Conservation (phyloP, 1,140 invertebrate species). For the Drosophila pruinosa region DNA sequence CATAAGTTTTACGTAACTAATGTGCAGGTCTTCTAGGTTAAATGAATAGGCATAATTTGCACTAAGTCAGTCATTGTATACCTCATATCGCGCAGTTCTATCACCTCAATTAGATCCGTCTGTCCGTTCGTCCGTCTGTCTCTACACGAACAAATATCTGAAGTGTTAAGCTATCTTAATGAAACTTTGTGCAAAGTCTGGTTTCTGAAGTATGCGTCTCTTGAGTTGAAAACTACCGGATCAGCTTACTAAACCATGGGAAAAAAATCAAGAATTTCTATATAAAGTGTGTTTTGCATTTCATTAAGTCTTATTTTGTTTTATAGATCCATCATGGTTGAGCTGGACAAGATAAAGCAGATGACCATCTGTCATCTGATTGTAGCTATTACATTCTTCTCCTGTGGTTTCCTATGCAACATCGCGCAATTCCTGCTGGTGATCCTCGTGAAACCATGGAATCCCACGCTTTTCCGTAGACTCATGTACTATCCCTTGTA, state of each 20-base stretch:
- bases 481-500: constrained; percentile 96
- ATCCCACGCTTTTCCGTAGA: constrained; percentile 91
- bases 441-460: constrained; percentile 88
- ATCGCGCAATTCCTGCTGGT: constrained; percentile 90
- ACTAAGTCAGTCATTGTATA: not conserved
- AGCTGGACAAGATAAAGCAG: constrained; percentile 50
- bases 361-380: constrained; percentile 86
- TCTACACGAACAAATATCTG: not conserved
- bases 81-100: too few species aligned
- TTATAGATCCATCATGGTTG: constrained; percentile 51
- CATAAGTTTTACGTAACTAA: not conserved
- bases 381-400: constrained; percentile 94
- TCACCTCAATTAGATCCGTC: not conserved
- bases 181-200: not conserved
- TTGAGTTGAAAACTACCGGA: not conserved
- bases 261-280: too few species aligned
- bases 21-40: constrained; percentile 9
- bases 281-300: not conserved
- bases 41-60: too few species aligned
- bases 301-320: not conserved
- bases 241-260: not conserved
- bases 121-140: not conserved
- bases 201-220: not conserved
- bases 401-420: constrained; percentile 94
- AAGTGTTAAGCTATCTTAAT: not conserved